Evolutionary conservation across 1,140 invertebrate genomes (phyloP).

Genomic region (Sinonovacula constricta): DNA sequence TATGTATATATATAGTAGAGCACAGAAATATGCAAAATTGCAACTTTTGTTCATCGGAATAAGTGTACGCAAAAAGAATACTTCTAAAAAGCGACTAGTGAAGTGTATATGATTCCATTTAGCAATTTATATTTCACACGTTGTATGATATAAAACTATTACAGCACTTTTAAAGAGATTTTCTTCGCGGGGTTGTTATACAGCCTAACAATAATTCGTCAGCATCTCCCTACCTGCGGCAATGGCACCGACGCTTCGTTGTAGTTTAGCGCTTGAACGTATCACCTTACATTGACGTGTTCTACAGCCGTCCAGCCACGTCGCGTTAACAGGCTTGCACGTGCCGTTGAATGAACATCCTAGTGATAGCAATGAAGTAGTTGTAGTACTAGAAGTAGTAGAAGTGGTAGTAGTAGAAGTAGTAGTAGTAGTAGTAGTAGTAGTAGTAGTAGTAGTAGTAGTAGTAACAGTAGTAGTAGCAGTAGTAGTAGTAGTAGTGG

Average conservation of each 20-base stretch:
- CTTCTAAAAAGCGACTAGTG: not conserved
- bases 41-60: too few relatives aligned
- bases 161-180: not conserved
- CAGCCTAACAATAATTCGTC: not conserved
- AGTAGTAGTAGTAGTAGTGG: too few relatives aligned
- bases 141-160: not conserved
- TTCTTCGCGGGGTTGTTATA: not conserved
- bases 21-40: too few relatives aligned
- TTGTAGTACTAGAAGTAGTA: too few relatives aligned
- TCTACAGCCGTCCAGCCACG: slow-evolving; percentile 41
- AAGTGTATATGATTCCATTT: not conserved
- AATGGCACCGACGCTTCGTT: slow-evolving; percentile 15
- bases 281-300: slow-evolving; percentile 29
- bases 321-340: slow-evolving; percentile 35
- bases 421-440: too few relatives aligned
- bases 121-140: not conserved
- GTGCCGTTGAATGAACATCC: slow-evolving; percentile 39
- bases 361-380: too few relatives aligned
- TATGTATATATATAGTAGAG: too few relatives aligned
- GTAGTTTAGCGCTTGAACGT: not conserved
- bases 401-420: too few relatives aligned
- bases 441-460: too few relatives aligned
- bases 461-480: too few relatives aligned
- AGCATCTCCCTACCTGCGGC: slow-evolving; percentile 21
- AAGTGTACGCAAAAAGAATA: not conserved